These are phyloP conservation scores for Holocentrus rufus DNA, from an alignment of 2,797 vertebrate genomes.

Conservation along the genomic window DNA sequence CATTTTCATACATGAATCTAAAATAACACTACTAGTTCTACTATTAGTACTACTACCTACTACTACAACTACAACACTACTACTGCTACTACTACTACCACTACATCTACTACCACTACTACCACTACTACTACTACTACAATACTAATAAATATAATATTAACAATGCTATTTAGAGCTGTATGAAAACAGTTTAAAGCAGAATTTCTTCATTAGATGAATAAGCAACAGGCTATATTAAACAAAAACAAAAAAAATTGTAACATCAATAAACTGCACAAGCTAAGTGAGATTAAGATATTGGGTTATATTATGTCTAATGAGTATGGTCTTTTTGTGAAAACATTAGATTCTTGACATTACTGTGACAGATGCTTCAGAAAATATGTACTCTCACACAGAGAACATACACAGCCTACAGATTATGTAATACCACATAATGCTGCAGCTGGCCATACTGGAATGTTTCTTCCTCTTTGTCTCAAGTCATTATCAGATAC, in stretches of 20 bases:
- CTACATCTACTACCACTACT: not conserved
- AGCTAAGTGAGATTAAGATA: not conserved
- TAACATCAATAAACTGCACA: too few species aligned
- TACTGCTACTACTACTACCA: not conserved
- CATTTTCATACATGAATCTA: too few species aligned
- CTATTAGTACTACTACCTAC: too few species aligned
- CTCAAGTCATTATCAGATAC: not conserved
- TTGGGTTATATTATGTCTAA: not conserved
- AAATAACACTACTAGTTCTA: too few species aligned
- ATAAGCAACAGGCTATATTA: too few species aligned
- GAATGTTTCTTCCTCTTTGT: constrained; percentile 14
- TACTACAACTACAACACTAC: too few species aligned
- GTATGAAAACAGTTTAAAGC: too few species aligned
- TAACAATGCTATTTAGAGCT: too few species aligned
- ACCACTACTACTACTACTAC: too few species aligned
- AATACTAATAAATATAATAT: too few species aligned
- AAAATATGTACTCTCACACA: not conserved
- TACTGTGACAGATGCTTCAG: constrained; percentile 48
- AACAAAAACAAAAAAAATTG: too few species aligned
- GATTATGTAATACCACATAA: constrained; percentile 28
- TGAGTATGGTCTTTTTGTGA: constrained; percentile 56
- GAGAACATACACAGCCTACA: constrained; percentile 19
- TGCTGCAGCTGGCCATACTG: constrained; percentile 39
- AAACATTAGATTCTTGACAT: constrained; percentile 49
- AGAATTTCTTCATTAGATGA: too few species aligned